These are phyloP conservation scores for Xylocopa sonorina DNA, from an alignment of 1,140 invertebrate genomes.

Conservation along the genomic window DNA sequence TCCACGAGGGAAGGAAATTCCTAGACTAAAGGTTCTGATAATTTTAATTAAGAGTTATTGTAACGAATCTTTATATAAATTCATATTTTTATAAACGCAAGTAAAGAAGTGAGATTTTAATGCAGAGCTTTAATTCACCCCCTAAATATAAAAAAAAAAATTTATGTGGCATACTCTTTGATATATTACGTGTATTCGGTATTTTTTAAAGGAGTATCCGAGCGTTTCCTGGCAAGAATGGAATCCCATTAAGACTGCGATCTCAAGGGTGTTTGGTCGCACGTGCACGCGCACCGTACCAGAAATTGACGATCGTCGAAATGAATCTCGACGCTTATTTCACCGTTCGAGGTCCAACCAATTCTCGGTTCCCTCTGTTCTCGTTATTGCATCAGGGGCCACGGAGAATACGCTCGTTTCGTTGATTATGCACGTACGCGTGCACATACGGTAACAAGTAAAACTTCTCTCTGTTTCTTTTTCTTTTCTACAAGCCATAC, in stretches of 20 bases:
- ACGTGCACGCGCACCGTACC: conserved; percentile 24
- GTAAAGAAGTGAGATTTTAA: too few species aligned
- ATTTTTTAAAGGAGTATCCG: too few species aligned
- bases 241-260: conserved; percentile 37
- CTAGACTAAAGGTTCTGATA: background rate
- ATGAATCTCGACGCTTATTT: background rate
- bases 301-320: conserved; percentile 44
- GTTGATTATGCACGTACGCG: too few species aligned
- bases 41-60: conserved; percentile 1
- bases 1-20: background rate
- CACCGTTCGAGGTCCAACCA: conserved; percentile 60
- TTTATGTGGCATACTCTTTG: too few species aligned
- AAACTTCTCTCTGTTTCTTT: too few species aligned
- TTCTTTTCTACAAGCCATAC: too few species aligned
- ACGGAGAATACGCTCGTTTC: conserved; percentile 38
- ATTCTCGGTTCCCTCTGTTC: conserved; percentile 54
- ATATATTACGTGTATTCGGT: too few species aligned
- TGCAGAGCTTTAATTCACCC: too few species aligned
- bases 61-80: too few species aligned
- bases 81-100: too few species aligned
- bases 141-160: background rate
- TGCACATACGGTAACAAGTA: too few species aligned
- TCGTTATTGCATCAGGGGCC: conserved; percentile 11
- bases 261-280: background rate
- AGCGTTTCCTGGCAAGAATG: too few species aligned